Percentiles rank a stretch among this genome's conserved stretches.
Evolutionary conservation across 2,888 invertebrate genomes (phyloP).

Genomic region (Megastigmus dorsalis): DNA sequence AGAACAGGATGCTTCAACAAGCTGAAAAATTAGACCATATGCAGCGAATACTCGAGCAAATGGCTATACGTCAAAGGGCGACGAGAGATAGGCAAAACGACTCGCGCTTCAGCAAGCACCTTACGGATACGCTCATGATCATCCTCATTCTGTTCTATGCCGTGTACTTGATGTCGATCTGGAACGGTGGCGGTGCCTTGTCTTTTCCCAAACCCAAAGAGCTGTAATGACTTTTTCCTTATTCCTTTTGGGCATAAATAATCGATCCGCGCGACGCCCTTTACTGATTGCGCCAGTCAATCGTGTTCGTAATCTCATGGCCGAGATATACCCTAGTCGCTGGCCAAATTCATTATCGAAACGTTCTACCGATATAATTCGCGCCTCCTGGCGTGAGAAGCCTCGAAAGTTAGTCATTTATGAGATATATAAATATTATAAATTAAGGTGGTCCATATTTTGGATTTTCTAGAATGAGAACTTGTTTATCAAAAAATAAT

Average conservation of each 20-base stretch:
- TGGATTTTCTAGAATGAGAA: too few relatives aligned
- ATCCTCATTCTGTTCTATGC: conserved; percentile 67
- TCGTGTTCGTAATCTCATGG: conserved; percentile 44
- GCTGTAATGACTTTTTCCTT: conserved; percentile 60
- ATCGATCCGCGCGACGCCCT: conserved; percentile 1
- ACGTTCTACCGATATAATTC: conserved; percentile 16
- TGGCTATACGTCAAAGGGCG: conserved; percentile 68
- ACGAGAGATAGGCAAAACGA: conserved; percentile 65
- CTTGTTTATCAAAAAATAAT: neutral
- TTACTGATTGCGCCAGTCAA: conserved; percentile 36
- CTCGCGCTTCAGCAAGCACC: conserved; percentile 64
- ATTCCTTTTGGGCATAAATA: neutral
- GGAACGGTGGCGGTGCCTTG: conserved; percentile 59
- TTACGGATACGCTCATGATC: conserved; percentile 68
- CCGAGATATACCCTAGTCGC: conserved; percentile 52
- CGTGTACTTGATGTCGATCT: conserved; percentile 68
- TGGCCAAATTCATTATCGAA: conserved; percentile 47
- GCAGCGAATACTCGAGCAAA: conserved; percentile 69
- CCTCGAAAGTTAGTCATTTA: conserved; percentile 41
- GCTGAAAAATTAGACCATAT: conserved; percentile 70
- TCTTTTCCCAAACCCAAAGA: conserved; percentile 57
- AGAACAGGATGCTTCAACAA: conserved; percentile 66
- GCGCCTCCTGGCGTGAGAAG: conserved; percentile 7
- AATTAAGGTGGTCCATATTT: conserved; percentile 11
- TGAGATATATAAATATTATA: conserved; percentile 23